A percentile compares a stretch with the other conserved stretches of the same genome.
These are phyloP conservation scores for Danio aesculapii DNA, from an alignment of 2,797 vertebrate species.

Conservation along the genomic window DNA sequence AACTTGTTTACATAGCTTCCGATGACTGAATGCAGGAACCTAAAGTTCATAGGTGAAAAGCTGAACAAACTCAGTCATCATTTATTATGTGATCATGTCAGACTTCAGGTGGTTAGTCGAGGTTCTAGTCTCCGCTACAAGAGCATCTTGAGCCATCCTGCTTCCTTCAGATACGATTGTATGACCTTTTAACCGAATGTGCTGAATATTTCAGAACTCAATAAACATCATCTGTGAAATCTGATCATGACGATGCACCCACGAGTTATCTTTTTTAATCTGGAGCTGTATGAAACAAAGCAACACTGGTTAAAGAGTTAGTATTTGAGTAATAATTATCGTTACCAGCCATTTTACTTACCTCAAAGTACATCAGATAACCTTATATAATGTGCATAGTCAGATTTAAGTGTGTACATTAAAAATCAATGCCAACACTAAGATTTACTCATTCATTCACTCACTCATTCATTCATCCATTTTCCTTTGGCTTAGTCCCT, in stretches of 20 bases:
- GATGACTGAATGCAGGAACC: slow-evolving; percentile 23
- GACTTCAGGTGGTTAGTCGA: slow-evolving; percentile 7
- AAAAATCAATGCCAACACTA: too few relatives aligned
- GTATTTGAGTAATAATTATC: background rate
- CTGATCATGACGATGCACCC: background rate
- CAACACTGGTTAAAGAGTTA: background rate
- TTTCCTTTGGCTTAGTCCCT: too few relatives aligned
- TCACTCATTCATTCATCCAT: too few relatives aligned
- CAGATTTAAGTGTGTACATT: too few relatives aligned
- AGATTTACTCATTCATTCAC: too few relatives aligned
- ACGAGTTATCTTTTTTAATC: background rate
- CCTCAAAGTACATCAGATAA: too few relatives aligned
- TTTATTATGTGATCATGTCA: slow-evolving; percentile 16
- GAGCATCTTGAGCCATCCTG: slow-evolving; percentile 47
- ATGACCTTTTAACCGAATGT: slow-evolving; percentile 47
- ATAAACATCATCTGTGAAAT: slow-evolving; percentile 46
- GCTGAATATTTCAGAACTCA: slow-evolving; percentile 29
- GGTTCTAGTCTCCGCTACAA: slow-evolving; percentile 31
- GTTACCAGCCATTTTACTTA: too few relatives aligned
- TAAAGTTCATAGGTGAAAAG: background rate
- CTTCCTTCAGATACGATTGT: slow-evolving; percentile 52
- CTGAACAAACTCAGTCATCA: background rate
- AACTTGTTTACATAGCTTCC: slow-evolving; percentile 30
- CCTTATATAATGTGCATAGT: too few relatives aligned
- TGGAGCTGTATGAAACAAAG: background rate